Evolutionary conservation across 1,140 invertebrate genomes (phyloP), one percentile per base, ranked within the genome.

Genomic region (Aphis gossypii): DNA sequence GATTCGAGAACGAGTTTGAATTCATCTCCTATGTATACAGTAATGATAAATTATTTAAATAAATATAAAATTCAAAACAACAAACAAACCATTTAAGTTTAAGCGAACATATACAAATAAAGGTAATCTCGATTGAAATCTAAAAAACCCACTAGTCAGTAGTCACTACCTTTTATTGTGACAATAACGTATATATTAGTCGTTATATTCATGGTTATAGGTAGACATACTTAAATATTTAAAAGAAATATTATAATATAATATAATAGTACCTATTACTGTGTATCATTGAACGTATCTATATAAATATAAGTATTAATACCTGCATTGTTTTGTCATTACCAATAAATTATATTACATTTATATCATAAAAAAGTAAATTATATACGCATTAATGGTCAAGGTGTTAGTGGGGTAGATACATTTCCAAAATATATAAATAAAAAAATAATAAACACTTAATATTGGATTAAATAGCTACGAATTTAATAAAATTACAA

Each of bases 51-150:
- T 68, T 68, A 68, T 68, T 68, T n/a, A 68, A n/a, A 68, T n/a
- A 68, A 68, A 68, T 68, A 68, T n/a, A 68, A 68, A n/a, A 68
- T n/a, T n/a, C 60, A 68, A 68, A 68, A 68, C 60, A n/a, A 68
- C 60, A 68, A 68, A 84, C 25, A 23, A 38, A 41, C 83, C 21
- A 41, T 41, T 41, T 23, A 84, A 25, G 83, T 44, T 7, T 41
- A 41, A 44, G 38, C 38, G 21, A 14, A 11, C 9, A 3, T 23
- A 41, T 41, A 44, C 23, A 84, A 41, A 44, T 44, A 41, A 25
- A 41, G 35, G 2, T 84, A 84, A 84, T 84, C 38, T 84, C 38
- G 38, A 84, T 84, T 68, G 30, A 68, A 68, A 68, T 68, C 60
- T 68, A n/a, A 68, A 68, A 68, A 68, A 68, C 30, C 23, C 38